These are phyloP conservation scores for Nemoura dubitans DNA, from an alignment of 2,888 invertebrate species.

Conservation along the genomic window DNA sequence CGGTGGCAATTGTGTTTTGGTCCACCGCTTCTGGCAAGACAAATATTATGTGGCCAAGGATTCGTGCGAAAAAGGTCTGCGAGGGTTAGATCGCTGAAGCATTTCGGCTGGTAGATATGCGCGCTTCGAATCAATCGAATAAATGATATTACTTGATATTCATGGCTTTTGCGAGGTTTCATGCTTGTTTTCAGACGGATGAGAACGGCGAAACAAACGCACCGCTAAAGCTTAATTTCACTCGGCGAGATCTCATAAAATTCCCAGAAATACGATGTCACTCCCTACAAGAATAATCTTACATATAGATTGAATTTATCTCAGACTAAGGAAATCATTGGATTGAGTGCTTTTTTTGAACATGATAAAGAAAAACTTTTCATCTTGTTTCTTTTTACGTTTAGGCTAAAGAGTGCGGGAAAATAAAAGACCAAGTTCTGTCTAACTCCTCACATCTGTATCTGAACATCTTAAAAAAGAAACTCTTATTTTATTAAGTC, in stretches of 20 bases:
- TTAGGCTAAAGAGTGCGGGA: not conserved
- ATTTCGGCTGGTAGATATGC: not conserved
- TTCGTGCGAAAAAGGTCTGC: no score
- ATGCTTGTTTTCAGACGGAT: not conserved
- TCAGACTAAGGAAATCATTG: not conserved
- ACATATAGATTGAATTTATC: conserved; percentile 12
- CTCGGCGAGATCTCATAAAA: not conserved
- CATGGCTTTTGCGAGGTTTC: not conserved
- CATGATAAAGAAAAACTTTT: not conserved
- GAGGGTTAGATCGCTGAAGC: not conserved
- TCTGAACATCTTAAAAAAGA: no score
- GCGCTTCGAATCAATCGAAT: not conserved
- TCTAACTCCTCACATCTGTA: not conserved
- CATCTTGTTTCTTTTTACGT: not conserved
- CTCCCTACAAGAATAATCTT: not conserved
- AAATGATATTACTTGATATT: not conserved
- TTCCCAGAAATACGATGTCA: not conserved
- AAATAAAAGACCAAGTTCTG: not conserved
- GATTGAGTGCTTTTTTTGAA: not conserved
- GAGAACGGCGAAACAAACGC: not conserved
- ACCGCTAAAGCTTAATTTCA: not conserved
- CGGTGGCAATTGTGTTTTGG: not conserved
- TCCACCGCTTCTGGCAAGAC: not conserved
- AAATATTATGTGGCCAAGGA: no score
- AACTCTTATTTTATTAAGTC: no score